Base-by-base conservation (phyloP, 2,113 vertebrate genomes). In the Tauraco erythrolophus region DNA sequence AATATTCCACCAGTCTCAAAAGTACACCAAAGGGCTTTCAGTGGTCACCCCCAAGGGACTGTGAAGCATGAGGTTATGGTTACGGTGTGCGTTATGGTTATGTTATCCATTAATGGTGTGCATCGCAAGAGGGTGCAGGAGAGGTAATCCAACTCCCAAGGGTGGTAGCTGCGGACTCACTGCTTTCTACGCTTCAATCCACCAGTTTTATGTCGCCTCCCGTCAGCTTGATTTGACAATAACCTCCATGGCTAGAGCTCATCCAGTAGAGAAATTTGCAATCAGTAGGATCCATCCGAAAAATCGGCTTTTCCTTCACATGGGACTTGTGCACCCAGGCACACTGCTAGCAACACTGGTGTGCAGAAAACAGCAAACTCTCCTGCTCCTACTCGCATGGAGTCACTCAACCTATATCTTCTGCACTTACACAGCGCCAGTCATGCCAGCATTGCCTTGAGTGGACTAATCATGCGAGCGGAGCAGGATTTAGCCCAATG, bases 211-310 rank as follows among this genome's bases (percentile, higher is more conserved):
- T 5, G 4, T 58, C 1, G 0, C 43, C 28, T 76, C 13, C n/a
- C 11, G 19, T 0, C 2, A 62, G 6, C 31, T 78, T 2, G 0
- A 3, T 75, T 87, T 87, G 25, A 64, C 30, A 41, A 31, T 12
- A 53, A 45, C 1, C 5, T 7, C 11, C 4, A 56, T 2, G 3
- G 6, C 7, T 81, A 5, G 2, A 58, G 17, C 14, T 9, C 7
- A 28, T 61, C 56, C 76, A 71, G 64, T 45, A 60, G 68, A 91
- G 77, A 92, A 92, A 92, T 94, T 64, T 94, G 72, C 19, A 25
- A 76, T 58, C 54, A 74, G 56, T 95, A 93, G 86, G 94, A 87
- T 83, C 54, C 48, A 46, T 35, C 58, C 39, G 69, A 25, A 94
- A 93, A 83, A 79, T 14, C 57, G 61, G 8, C 21, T 77, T 14